Percentiles rank a stretch among this genome's conserved stretches.
phyloP scores from a whole-genome alignment of 2,113 vertebrate genomes.

The Syrrhaptes paradoxus region DNA sequence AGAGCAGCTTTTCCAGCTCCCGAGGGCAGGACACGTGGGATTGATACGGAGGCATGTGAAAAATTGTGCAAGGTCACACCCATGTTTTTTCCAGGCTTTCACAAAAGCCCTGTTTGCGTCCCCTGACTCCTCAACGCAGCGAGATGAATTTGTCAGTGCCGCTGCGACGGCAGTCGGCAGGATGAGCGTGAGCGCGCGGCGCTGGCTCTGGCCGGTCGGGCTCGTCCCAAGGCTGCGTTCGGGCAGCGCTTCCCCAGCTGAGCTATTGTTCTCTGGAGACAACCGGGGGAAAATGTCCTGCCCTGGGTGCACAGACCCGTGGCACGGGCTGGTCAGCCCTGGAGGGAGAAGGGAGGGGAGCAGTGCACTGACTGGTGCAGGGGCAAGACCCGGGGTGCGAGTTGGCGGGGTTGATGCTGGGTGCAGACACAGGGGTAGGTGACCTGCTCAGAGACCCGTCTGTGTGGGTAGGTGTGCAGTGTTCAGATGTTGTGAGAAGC shows the following conservation, averaged over 20 bases:
- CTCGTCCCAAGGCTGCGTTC: accelerated
- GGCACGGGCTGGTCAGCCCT: neutral
- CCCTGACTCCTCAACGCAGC: neutral
- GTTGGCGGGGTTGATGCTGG: neutral
- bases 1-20: neutral
- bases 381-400: too few species aligned
- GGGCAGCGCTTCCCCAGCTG: neutral
- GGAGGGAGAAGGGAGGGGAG: neutral
- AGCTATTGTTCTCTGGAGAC: neutral
- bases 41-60: neutral
- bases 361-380: accelerated
- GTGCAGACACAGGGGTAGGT: neutral
- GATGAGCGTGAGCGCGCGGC: neutral
- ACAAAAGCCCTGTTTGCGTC: neutral
- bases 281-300: neutral
- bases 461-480: accelerated
- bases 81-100: neutral
- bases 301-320: accelerated
- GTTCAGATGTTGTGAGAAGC: accelerated
- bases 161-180: neutral
- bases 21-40: neutral
- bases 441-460: neutral
- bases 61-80: neutral
- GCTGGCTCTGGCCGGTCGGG: neutral
- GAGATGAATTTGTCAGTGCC: neutral